Evolutionary conservation across 2,888 invertebrate genomes (phyloP).

Genomic region (Zhengitettix transpicula): DNA sequence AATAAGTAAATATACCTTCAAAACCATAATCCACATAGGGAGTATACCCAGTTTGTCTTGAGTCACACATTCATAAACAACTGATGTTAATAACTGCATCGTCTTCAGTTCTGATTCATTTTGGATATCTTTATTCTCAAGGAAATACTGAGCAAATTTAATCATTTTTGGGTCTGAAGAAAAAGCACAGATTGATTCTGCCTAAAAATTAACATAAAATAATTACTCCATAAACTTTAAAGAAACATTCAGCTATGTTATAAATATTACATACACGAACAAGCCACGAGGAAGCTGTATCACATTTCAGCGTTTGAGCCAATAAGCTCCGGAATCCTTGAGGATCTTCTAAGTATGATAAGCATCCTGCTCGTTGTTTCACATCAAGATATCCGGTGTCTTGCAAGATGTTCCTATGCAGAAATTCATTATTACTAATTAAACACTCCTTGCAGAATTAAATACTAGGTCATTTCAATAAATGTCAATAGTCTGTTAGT

Average conservation of each 20-base stretch:
- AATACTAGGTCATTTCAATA: too few relatives aligned
- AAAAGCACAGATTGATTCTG: constrained; percentile 54
- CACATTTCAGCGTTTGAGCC: constrained; percentile 63
- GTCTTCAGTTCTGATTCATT: constrained; percentile 27
- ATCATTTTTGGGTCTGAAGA: constrained; percentile 54
- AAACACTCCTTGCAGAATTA: too few relatives aligned
- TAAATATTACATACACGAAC: constrained; percentile 19
- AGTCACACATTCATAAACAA: constrained; percentile 65
- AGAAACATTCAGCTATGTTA: not conserved
- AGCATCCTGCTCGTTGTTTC: constrained; percentile 76
- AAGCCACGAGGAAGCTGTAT: constrained; percentile 50
- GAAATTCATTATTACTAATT: too few relatives aligned
- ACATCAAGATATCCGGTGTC: constrained; percentile 55
- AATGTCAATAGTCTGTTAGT: too few relatives aligned
- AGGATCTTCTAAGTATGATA: constrained; percentile 76
- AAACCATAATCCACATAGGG: constrained; percentile 50
- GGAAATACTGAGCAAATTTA: constrained; percentile 51
- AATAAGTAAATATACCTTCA: constrained; percentile 37
- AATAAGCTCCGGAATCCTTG: constrained; percentile 60
- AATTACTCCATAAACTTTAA: not conserved
- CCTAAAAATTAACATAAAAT: constrained; percentile 11
- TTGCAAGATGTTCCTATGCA: constrained; percentile 41
- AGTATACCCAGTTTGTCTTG: constrained; percentile 62
- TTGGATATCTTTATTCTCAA: constrained; percentile 21
- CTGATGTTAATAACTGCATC: constrained; percentile 42